Evolutionary conservation across 2,797 vertebrate genomes (phyloP).

Genomic region (Pseudomugil tenellus): DNA sequence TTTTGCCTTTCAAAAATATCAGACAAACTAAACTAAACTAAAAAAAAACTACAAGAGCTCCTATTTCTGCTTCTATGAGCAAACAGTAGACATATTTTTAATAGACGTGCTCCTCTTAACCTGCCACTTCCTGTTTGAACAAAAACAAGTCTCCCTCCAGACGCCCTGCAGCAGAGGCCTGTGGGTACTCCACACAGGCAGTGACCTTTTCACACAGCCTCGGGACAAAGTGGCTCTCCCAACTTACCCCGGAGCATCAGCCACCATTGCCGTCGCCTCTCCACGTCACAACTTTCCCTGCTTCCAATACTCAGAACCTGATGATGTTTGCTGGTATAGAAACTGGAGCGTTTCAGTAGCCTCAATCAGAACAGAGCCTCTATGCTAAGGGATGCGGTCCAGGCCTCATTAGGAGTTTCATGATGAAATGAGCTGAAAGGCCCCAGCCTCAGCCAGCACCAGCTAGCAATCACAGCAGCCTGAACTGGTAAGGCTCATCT

Average conservation of each 20-base stretch:
- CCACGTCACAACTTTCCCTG: conserved; percentile 20
- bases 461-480: conserved; percentile 80
- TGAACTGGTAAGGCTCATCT: conserved; percentile 75
- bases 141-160: conserved; percentile 75
- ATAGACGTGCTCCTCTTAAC: conserved; percentile 74
- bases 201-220: conserved; percentile 83
- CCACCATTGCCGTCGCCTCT: conserved; percentile 25
- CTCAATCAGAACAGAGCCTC: conserved; percentile 67
- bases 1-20: conserved; percentile 15
- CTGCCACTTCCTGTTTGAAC: conserved; percentile 80
- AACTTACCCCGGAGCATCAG: conserved; percentile 73
- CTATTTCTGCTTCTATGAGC: conserved; percentile 39
- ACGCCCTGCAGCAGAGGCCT: conserved; percentile 77
- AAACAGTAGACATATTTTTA: conserved; percentile 62
- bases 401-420: conserved; percentile 82
- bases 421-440: conserved; percentile 88
- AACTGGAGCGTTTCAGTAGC: conserved; percentile 43
- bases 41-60: too few species aligned
- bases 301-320: conserved; percentile 41
- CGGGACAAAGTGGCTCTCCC: conserved; percentile 75
- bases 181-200: conserved; percentile 72
- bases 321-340: conserved; percentile 59
- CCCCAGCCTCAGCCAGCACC: conserved; percentile 67
- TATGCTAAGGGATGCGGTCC: conserved; percentile 65
- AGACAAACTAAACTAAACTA: conserved; percentile 48